Percentiles rank a stretch among this genome's conserved stretches.
Conservation (phyloP, 2,113 vertebrate genomes). For the Siniperca chuatsi region DNA sequence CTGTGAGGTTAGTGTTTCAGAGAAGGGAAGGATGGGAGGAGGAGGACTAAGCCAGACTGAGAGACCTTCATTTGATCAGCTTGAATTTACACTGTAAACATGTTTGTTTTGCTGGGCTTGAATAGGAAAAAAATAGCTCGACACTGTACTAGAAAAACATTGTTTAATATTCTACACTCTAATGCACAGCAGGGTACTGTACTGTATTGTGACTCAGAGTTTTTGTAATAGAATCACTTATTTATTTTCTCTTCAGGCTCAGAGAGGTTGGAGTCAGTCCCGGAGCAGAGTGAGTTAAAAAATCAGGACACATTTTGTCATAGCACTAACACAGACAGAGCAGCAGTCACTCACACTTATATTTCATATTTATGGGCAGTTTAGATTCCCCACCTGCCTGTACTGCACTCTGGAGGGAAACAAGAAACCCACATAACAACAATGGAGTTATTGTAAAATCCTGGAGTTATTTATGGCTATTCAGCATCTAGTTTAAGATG, state of each 20-base stretch:
- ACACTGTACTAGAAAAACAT: conserved; percentile 20
- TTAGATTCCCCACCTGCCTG: conserved; percentile 27
- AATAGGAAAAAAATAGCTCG: not conserved
- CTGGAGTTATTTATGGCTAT: conserved; percentile 1
- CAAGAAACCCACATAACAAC: conserved; percentile 18
- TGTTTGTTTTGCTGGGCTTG: conserved; percentile 46
- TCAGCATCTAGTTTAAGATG: conserved; percentile 33
- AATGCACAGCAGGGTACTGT: not conserved
- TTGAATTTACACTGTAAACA: conserved; percentile 48
- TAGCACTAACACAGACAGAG: conserved; percentile 24
- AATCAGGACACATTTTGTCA: conserved; percentile 22
- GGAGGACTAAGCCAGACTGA: conserved; percentile 25
- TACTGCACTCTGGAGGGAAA: conserved; percentile 24
- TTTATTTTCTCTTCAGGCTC: conserved; percentile 39
- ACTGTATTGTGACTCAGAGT: conserved; percentile 20
- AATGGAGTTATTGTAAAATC: conserved; percentile 19
- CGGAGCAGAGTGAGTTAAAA: conserved; percentile 25
- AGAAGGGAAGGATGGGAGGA: conserved; percentile 12
- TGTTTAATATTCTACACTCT: conserved; percentile 33
- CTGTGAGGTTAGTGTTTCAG: conserved; percentile 54
- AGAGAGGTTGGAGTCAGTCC: conserved; percentile 34
- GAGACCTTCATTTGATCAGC: conserved; percentile 55
- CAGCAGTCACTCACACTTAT: conserved; percentile 33
- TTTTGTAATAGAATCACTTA: conserved; percentile 36
- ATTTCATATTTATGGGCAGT: conserved; percentile 36